Evolutionary conservation across 2,888 invertebrate genomes (phyloP).

Genomic region (Cylloceria caligata): DNA sequence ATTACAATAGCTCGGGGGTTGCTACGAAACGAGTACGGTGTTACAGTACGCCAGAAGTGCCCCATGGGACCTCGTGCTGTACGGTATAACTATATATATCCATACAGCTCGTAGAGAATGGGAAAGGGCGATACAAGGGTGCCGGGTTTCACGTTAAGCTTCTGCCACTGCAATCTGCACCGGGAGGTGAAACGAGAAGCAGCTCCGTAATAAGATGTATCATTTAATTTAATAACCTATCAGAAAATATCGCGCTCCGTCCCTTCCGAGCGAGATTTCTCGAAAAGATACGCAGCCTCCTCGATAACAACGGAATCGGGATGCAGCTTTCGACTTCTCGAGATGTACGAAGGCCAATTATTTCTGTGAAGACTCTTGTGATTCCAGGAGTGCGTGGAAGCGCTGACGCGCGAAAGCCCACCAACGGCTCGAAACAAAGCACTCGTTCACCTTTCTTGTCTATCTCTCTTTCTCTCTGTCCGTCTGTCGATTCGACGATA

Average conservation of each 20-base stretch:
- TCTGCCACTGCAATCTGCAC: conserved; percentile 19
- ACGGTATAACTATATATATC: conserved; percentile 25
- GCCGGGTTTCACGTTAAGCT: conserved; percentile 43
- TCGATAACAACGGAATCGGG: conserved; percentile 26
- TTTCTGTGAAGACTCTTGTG: conserved; percentile 36
- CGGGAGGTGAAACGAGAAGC: conserved; percentile 50
- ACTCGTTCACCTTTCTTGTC: conserved; percentile 18
- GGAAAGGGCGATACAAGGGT: conserved; percentile 52
- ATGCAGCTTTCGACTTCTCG: conserved; percentile 36
- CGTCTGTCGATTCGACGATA: neutral
- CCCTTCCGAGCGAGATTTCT: conserved; percentile 33
- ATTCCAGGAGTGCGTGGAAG: conserved; percentile 45
- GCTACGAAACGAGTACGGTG: conserved; percentile 79
- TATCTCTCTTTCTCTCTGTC: neutral
- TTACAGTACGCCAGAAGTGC: conserved; percentile 81
- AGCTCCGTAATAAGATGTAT: conserved; percentile 78
- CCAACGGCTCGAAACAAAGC: conserved; percentile 53
- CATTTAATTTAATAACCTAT: conserved; percentile 84
- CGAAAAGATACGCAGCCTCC: neutral
- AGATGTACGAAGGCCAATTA: conserved; percentile 58
- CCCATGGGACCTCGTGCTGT: conserved; percentile 78
- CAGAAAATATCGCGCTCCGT: conserved; percentile 73
- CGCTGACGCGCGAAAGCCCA: conserved; percentile 59
- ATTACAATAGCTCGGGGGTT: conserved; percentile 82
- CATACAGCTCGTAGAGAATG: conserved; percentile 53